A percentile compares a stretch with the other conserved stretches of the same genome.
Conservation (phyloP, 2,113 vertebrate genomes). For the Mormyrus lacerda region DNA sequence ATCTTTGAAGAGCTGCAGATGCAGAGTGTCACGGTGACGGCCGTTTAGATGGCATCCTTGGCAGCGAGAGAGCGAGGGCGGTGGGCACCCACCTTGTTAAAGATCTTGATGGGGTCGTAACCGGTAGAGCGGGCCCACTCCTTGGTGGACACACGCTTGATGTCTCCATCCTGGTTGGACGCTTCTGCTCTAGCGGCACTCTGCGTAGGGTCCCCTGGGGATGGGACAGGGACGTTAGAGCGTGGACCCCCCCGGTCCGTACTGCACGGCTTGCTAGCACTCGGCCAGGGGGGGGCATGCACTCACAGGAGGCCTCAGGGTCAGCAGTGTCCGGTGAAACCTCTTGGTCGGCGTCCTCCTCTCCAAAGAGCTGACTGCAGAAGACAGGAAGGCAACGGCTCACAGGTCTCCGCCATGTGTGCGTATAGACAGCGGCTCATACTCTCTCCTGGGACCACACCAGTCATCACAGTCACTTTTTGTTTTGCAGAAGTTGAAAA, state of each 20-base stretch:
- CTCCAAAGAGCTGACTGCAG: slow-evolving; percentile 88
- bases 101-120: slow-evolving; percentile 86
- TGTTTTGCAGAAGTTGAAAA: not conserved
- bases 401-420: not conserved
- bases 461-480: not conserved
- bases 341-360: slow-evolving; percentile 97
- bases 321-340: slow-evolving; percentile 96
- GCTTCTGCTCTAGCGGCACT: slow-evolving; percentile 78
- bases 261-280: not conserved
- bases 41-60: not conserved
- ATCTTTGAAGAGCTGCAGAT: slow-evolving; percentile 87
- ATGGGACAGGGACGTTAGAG: slow-evolving; percentile 15
- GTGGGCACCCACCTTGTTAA: slow-evolving; percentile 78
- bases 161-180: slow-evolving; percentile 86
- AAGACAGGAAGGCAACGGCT: slow-evolving; percentile 5
- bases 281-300: not conserved
- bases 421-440: not conserved
- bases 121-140: slow-evolving; percentile 92
- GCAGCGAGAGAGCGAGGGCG: not conserved
- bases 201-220: slow-evolving; percentile 83
- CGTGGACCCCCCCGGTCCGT: not conserved
- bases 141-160: slow-evolving; percentile 90
- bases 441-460: not conserved
- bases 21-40: not conserved
- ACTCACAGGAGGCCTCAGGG: slow-evolving; percentile 93